Conservation (phyloP, 2,797 vertebrate species). For the Catharus ustulatus region DNA sequence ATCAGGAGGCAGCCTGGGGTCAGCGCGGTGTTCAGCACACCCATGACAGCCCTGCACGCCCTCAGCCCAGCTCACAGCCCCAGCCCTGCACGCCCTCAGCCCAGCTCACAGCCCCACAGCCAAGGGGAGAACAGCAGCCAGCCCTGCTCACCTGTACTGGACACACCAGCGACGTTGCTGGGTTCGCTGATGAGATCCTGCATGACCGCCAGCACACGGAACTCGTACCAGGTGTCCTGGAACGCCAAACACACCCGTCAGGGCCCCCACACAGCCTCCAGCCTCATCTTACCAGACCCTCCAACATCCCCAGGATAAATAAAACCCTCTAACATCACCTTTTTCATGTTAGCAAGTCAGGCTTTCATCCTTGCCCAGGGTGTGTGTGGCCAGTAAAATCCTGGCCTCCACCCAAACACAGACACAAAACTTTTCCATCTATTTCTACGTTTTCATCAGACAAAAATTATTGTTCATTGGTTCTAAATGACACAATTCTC, state of each 20-base stretch:
- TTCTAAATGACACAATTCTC: not conserved
- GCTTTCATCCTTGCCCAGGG: not conserved
- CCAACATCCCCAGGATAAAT: not conserved
- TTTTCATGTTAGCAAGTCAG: not conserved
- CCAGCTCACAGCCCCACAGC: not conserved
- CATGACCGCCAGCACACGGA: slow-evolving; percentile 98
- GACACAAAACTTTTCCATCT: not conserved
- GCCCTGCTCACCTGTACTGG: slow-evolving; percentile 89
- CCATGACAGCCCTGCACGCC: fast-evolving
- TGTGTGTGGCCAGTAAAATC: not conserved
- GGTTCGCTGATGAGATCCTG: slow-evolving; percentile 98
- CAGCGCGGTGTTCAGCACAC: not conserved
- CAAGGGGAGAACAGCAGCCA: not conserved
- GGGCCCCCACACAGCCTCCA: not conserved
- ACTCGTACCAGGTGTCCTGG: slow-evolving; percentile 99
- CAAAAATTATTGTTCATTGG: not conserved
- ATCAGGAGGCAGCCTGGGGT: not conserved
- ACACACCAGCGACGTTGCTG: slow-evolving; percentile 97
- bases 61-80: not conserved
- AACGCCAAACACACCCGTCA: slow-evolving; percentile 3
- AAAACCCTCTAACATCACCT: not conserved
- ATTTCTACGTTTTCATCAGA: not conserved
- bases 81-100: not conserved
- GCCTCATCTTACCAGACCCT: fast-evolving
- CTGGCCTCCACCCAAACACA: not conserved